These are phyloP conservation scores for Zootermopsis nevadensis DNA, from an alignment of 2,888 invertebrate genomes.

Conservation along the genomic window DNA sequence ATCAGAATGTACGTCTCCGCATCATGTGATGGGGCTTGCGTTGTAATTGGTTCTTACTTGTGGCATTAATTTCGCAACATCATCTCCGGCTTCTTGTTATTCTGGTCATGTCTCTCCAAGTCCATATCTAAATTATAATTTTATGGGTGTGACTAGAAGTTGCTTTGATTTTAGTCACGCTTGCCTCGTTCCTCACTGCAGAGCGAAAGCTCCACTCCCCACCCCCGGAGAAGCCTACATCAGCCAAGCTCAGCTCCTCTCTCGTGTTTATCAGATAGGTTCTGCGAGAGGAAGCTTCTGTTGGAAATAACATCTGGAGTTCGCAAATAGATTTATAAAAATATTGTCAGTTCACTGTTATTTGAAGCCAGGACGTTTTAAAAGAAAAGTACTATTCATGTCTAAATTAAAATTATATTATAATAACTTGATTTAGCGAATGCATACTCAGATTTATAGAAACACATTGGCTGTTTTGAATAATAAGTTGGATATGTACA, in stretches of 20 bases:
- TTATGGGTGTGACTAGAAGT: slow-evolving; percentile 1
- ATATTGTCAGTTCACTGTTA: neutral
- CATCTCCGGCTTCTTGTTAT: neutral
- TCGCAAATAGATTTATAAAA: neutral
- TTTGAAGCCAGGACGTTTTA: too few species aligned
- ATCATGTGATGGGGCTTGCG: neutral
- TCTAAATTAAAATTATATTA: too few species aligned
- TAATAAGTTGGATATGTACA: too few species aligned
- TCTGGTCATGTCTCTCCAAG: neutral
- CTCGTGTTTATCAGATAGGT: neutral
- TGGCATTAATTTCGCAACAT: neutral
- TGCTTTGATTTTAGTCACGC: neutral
- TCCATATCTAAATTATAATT: slow-evolving; percentile 23
- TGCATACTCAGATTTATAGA: too few species aligned
- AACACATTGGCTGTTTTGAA: too few species aligned
- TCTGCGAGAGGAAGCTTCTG: neutral
- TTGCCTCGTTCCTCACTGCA: slow-evolving; percentile 3
- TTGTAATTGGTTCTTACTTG: neutral
- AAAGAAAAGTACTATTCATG: too few species aligned
- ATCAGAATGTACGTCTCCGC: neutral
- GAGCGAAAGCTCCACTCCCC: too few species aligned
- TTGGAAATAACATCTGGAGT: neutral
- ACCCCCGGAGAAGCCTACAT: neutral
- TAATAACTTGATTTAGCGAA: too few species aligned
- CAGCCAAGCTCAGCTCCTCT: neutral